Evolutionary conservation across 2,797 vertebrate species (phyloP), one percentile per base, ranked within the genome.

Genomic region (Nyctibius grandis): DNA sequence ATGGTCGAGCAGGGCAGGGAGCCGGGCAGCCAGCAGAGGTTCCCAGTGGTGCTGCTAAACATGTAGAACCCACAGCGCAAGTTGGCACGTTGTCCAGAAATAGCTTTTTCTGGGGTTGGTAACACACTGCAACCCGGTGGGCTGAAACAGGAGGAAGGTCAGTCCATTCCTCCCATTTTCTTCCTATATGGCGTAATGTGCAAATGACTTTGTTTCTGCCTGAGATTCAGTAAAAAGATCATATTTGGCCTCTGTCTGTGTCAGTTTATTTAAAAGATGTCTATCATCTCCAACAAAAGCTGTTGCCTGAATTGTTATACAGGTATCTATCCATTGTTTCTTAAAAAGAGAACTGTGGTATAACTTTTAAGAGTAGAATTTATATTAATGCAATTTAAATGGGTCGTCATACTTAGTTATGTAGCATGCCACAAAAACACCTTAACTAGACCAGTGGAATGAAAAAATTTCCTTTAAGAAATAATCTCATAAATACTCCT

Each of bases 31-130:
- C 56, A 70, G 45, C 53, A 31, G 11, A 75, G 22, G 13, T 31
- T 79, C 28, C 19, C 22, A 11, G 10, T 0, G 0, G 38, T 45
- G 38, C 17, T 67, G 12, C 33, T 60, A 33, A 76, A 61, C 25
- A 7, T 5, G 4, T 33, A 26, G 16, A 48, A 20, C 8, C 11
- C 10, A 1, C 14, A 40, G n/a, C 16, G 26, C 6, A 22, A 21
- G 6, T 21, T 57, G 40, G 18, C 25, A 20, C 3, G 3, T 28
- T 65, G 47, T 54, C 51, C 51, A 85, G 60, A 93, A 79, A 54
- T 21, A 15, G 18, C 6, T 61, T 4, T 38, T 76, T 70, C 31
- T 80, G 64, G 6, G 13, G 5, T 16, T 48, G 21, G 22, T 63
- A 61, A 44, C 28, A 17, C 44, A 29, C 8, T 74, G 60, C 8